Conservation (phyloP, 2,888 invertebrate genomes). For the Agriopis aurantiaria region DNA sequence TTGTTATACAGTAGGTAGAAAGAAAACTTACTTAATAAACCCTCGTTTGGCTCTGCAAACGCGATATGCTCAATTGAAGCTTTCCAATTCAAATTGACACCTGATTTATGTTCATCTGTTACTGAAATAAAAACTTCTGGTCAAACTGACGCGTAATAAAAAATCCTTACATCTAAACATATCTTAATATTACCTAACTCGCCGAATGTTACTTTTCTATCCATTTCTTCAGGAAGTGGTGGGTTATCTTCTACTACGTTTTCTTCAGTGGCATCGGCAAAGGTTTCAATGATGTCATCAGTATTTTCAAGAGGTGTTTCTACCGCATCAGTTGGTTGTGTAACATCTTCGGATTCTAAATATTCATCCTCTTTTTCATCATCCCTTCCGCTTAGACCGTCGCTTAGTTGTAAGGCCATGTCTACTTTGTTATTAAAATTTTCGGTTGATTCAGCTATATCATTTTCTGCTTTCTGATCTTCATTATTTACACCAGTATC, state of each 20-base stretch:
- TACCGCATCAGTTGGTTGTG: not conserved
- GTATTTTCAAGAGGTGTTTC: constrained; percentile 2
- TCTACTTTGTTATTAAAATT: not conserved
- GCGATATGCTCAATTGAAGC: constrained; percentile 41
- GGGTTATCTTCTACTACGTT: constrained; percentile 4
- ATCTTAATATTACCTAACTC: constrained; percentile 9
- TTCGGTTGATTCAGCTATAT: not conserved
- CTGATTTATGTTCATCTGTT: constrained; percentile 3
- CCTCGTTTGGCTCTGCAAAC: constrained; percentile 60
- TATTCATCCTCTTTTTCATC: constrained; percentile 17
- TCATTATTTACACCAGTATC: not conserved
- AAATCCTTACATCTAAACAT: not conserved
- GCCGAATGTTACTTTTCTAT: constrained; percentile 30
- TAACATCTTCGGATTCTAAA: constrained; percentile 14
- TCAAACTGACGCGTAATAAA: not conserved
- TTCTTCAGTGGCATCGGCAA: constrained; percentile 20
- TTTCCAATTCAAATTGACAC: constrained; percentile 15
- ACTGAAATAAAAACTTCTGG: constrained; percentile 5
- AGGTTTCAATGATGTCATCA: constrained; percentile 9
- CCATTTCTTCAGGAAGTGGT: constrained; percentile 8
- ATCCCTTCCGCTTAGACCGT: constrained; percentile 2
- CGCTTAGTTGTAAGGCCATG: not conserved
- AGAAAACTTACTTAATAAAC: constrained; percentile 68
- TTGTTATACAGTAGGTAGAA: not conserved
- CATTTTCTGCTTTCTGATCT: not conserved